These are phyloP conservation scores for Oreochromis spilurus DNA, from an alignment of 2,113 vertebrate species.

Conservation along the genomic window DNA sequence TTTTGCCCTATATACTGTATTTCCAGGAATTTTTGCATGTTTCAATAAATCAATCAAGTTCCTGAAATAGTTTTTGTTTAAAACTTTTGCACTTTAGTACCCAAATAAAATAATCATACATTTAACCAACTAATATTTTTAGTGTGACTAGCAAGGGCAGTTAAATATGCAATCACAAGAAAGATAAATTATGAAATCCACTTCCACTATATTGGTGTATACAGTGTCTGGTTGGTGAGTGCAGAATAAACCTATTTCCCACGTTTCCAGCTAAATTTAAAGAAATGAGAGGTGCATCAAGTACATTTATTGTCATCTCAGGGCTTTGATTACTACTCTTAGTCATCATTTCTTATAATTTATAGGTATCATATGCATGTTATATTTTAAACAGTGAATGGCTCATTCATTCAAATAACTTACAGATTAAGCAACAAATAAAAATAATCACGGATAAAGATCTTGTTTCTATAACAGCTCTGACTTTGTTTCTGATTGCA, in stretches of 20 bases:
- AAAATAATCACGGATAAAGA: neutral
- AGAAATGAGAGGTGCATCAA: neutral
- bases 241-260: too few species aligned
- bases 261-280: too few species aligned
- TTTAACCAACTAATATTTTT: neutral
- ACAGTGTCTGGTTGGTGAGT: too few species aligned
- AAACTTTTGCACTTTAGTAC: neutral
- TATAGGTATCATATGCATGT: neutral
- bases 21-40: neutral
- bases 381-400: neutral
- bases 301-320: neutral
- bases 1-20: neutral
- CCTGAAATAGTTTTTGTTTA: neutral
- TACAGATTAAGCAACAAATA: neutral
- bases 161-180: neutral
- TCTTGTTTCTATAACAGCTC: neutral
- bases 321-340: neutral
- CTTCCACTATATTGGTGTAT: too few species aligned
- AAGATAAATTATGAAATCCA: too few species aligned
- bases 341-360: neutral
- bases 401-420: neutral
- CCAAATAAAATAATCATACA: fast-evolving
- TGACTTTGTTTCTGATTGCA: neutral
- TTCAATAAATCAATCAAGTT: neutral
- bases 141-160: neutral